A percentile compares a stretch with the other conserved stretches of the same genome.
These are phyloP conservation scores for Fukomys damarensis DNA, from an alignment of 2,113 vertebrate genomes.

Conservation along the genomic window DNA sequence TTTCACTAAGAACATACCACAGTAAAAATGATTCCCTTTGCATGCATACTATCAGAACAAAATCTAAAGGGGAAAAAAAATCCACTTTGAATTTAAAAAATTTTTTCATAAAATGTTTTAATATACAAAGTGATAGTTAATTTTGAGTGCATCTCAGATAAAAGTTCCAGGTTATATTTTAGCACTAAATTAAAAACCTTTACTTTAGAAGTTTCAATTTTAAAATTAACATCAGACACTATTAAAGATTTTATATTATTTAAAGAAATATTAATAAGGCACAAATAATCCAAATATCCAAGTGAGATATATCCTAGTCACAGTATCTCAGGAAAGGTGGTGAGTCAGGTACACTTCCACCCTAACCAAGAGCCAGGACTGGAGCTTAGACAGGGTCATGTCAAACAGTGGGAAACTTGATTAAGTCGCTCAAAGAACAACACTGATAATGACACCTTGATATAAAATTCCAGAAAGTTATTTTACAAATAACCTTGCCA, in stretches of 20 bases:
- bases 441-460: neutral
- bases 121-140: neutral
- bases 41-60: neutral
- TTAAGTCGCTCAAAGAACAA: neutral
- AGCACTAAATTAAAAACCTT: neutral
- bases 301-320: neutral
- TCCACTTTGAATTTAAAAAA: neutral
- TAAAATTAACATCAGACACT: neutral
- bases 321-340: neutral
- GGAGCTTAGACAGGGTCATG: neutral
- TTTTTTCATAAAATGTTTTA: neutral
- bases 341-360: neutral
- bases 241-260: neutral
- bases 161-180: constrained; percentile 3
- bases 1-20: neutral
- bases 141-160: neutral
- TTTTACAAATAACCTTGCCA: neutral
- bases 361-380: neutral
- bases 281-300: neutral
- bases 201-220: constrained; percentile 14
- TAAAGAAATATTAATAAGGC: neutral
- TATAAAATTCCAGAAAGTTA: neutral
- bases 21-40: constrained; percentile 22
- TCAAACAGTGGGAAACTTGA: neutral
- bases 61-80: neutral